Evolutionary conservation across 2,888 invertebrate species (phyloP), one percentile per base, ranked within the genome.

Genomic region (Trisateles emortualis): DNA sequence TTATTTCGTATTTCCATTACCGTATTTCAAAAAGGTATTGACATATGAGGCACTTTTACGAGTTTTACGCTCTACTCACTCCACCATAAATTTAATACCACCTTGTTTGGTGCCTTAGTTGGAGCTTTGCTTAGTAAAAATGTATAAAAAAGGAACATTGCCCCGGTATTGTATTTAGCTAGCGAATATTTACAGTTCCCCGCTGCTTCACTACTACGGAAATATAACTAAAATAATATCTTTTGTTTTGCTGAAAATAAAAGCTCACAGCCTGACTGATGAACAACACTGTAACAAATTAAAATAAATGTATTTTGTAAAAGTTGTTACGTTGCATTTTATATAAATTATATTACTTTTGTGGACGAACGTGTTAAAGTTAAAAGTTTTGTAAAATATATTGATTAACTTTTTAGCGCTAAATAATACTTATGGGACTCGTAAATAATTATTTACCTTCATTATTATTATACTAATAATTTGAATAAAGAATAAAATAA

Each of bases 1-100:
- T 92, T 92, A 92, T 91, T 91, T 89, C 90, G 86, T 86, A 91
- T 92, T 92, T 92, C 92, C 92, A 92, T 92, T 92, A 92, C 86
- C 89, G 87, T 92, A 92, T 91, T 92, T 91, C 92, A 91, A 89
- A n/a, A 90, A 91, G 84, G 89, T 92, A 92, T 92, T 92, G 92
- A 92, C 91, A 88, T 88, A 90, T 87, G 91, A 83, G 90, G 87
- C 90, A 88, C 89, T 90, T 92, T 92, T 92, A 92, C 83, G 91
- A 88, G 87, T 88, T 87, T 86, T 81, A 84, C 86, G 79, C 77
- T 78, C 78, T 79, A 78, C 79, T 82, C 81, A 81, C 78, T 82
- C 76, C 74, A 77, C 74, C 81, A 78, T 86, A 81, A 86, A 86
- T 87, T 84, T 81, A 81, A 86, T 79, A 81, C 79, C 81, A 82